Conservation (phyloP, 2,888 invertebrate species). For the Villa cingulata region DNA sequence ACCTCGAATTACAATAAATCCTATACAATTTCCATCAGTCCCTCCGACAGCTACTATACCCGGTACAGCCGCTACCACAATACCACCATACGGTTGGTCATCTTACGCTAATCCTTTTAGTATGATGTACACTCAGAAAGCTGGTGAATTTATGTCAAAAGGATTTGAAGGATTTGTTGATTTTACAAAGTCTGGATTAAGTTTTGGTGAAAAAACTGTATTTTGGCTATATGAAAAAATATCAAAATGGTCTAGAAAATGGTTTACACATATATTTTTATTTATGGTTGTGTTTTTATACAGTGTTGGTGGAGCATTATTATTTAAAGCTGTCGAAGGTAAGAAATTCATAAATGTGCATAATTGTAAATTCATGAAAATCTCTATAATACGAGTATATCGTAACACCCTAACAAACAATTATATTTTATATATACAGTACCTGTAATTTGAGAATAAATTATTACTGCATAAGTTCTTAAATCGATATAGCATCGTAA, state of each 20-base stretch:
- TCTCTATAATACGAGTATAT: no score
- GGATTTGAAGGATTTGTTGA: slow-evolving; percentile 67
- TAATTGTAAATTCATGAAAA: no score
- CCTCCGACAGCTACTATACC: slow-evolving; percentile 3
- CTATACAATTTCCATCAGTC: background rate
- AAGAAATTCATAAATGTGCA: slow-evolving; percentile 3
- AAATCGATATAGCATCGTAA: slow-evolving; percentile 1
- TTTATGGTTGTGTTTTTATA: slow-evolving; percentile 63
- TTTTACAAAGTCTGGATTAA: slow-evolving; percentile 68
- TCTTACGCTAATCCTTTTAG: slow-evolving; percentile 30
- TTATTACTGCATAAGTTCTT: background rate
- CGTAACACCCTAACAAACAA: no score
- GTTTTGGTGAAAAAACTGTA: slow-evolving; percentile 69
- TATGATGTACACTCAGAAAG: slow-evolving; percentile 47
- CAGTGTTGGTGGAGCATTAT: slow-evolving; percentile 65
- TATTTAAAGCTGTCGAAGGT: slow-evolving; percentile 73
- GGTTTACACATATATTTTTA: slow-evolving; percentile 84
- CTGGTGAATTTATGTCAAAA: slow-evolving; percentile 65
- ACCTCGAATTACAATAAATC: slow-evolving; percentile 28
- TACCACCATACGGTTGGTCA: slow-evolving; percentile 29
- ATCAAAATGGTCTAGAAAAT: slow-evolving; percentile 59
- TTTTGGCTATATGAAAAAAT: slow-evolving; percentile 69
- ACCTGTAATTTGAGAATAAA: background rate
- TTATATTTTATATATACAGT: no score
- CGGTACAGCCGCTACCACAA: slow-evolving; percentile 10